Base-by-base conservation (phyloP, 1,140 invertebrate genomes). In the Anthonomus grandis region DNA sequence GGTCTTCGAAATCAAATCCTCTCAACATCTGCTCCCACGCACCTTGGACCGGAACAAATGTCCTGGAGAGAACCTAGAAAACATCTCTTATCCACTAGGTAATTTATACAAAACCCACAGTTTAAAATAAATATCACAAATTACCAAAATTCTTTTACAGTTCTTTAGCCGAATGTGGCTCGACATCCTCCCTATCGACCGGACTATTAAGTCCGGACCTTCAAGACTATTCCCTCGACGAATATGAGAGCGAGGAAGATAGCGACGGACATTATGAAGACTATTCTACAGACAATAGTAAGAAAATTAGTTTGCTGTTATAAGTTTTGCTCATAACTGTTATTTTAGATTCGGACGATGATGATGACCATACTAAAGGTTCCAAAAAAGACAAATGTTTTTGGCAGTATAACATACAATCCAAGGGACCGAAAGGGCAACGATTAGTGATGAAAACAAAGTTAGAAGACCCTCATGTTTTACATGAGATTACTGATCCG, bases 381-480 rank as follows among this genome's bases (percentile, higher is more conserved):
- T 76, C 48, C 64, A 92, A 91, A 70, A 90, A 87, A 64, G 91
- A 94, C 68, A 80, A 88, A 52, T 97, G 85, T 73, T 98, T 98
- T 74, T 98, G 96, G 95, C 95, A 98, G 72, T 98, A 98, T 71
- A 98, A 98, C 77, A 91, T 97, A 4, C 95, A 98, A 77, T 93
- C 94, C 1, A 98, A 98, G 79, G 95, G 95, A 1, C 95, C 95
- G 3, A 98, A 97, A 77, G 91, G 94, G 38, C 90, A 93, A 67
- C 78, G 91, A 63, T 75, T 94, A 25, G 84, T 90, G 18, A 81
- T 92, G 57, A 85, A 89, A 70, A 85, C 87, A 3, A 86, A 91
- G 66, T 82, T 87, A 17, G 86, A 91, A 69, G 91, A 97, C 80
- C 94, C 95, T n/a, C 93, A 97, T 77, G 83, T 91, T 13, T 76